Evolutionary conservation across 2,113 vertebrate species (phyloP), one percentile per base, ranked within the genome.

Genomic region (Cathartes aura): DNA sequence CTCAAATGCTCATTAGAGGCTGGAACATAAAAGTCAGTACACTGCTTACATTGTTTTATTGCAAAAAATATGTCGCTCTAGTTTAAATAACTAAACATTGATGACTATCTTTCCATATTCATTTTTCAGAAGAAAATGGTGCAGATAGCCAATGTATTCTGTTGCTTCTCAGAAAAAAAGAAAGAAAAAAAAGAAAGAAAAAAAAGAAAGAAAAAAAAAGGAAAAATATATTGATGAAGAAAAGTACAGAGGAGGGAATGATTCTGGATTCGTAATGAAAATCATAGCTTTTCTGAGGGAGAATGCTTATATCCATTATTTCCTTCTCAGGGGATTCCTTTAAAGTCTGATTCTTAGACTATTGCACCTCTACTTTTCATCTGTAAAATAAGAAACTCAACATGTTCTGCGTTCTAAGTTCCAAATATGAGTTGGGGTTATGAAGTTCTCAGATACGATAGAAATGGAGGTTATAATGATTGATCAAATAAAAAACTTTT

Each of bases 361-460:
- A 29, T 15, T 53, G 13, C 8, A 53, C 8, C 8, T 83, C 6
- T 87, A 6, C 16, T 72, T 21, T 82, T 75, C 47, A 43, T 16
- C 14, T 67, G 14, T 59, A 76, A 72, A 50, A 68, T 45, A 81
- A 87, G 30, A 72, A 81, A 53, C 27, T 3, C 7, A 74, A 5
- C 2, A 27, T 27, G 20, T 32, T 43, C 18, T 48, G 5, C 3
- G 7, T 40, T 81, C 32, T 64, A 18, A 34, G 5, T 14, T 86
- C 15, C 15, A 53, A 23, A 63, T 62, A 19, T 16, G 42, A 82
- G n/a, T 8, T 43, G 4, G 4, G 4, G 11, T 74, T 83, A 75
- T 0, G 0, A 66, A 48, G 42, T 36, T 74, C n/a, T 71, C 42
- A 34, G 11, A 56, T 70, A 56, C 1, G 0, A 62, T 11, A 55